phyloP scores from a whole-genome alignment of 2,113 vertebrate species.

The Chionodraco myersi region DNA sequence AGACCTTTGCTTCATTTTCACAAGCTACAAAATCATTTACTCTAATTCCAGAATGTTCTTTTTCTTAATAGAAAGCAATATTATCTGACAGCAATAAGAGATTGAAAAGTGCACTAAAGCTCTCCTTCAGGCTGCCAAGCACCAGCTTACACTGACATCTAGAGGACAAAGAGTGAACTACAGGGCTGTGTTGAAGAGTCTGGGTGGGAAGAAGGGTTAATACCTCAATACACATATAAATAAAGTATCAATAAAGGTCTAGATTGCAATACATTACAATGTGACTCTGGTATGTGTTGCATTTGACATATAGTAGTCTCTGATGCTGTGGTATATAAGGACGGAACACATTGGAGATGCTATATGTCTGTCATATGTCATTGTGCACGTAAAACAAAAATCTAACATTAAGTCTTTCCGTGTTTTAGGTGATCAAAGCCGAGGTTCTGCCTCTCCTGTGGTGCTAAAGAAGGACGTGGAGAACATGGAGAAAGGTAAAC shows the following conservation, averaged over 20 bases:
- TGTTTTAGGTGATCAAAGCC: slow-evolving; percentile 88
- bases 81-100: slow-evolving; percentile 1
- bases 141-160: slow-evolving; percentile 71
- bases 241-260: not conserved
- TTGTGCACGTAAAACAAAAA: not conserved
- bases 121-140: not conserved
- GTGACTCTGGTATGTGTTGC: not conserved
- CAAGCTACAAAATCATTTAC: not conserved
- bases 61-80: slow-evolving; percentile 6
- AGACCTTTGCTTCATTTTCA: not conserved
- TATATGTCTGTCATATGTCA: not conserved
- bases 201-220: not conserved
- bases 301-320: not conserved
- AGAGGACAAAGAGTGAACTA: slow-evolving; percentile 58
- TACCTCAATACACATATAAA: not conserved
- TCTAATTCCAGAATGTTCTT: not conserved
- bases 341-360: not conserved
- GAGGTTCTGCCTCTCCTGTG: slow-evolving; percentile 89
- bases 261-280: no score
- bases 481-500: slow-evolving; percentile 97
- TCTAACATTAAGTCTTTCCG: not conserved
- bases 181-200: not conserved
- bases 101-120: not conserved
- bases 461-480: slow-evolving; percentile 95
- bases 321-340: not conserved